Evolutionary conservation across 2,888 invertebrate genomes (phyloP), one percentile per base, ranked within the genome.

Genomic region (Apodemia mormo): DNA sequence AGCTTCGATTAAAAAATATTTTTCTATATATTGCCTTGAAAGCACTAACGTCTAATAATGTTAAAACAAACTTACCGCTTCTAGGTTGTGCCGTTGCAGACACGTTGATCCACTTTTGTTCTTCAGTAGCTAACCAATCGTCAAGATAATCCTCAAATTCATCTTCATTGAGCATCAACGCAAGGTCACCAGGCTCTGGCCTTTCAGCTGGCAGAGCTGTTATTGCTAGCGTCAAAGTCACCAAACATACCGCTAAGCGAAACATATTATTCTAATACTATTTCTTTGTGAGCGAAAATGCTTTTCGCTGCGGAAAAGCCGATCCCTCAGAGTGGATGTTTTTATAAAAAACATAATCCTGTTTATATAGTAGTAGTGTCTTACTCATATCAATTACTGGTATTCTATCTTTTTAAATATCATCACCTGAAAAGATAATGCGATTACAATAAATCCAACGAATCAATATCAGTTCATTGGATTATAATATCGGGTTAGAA

Each of bases 121-220:
- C 79, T 77, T 91, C 86, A 22, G 78, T 71, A 64, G 78, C 86
- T 10, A 93, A 82, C 90, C 90, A 93, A 7, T 76, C 74, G 67
- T 93, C 93, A 8, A 92, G 82, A 70, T 93, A 92, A 71, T 92
- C 92, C 74, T 94, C 93, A 71, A 92, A 93, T 10, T 90, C 88
- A 2, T 94, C 91, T 80, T 93, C 93, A 67, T 81, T 82, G 43
- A 92, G 82, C 52, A 86, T 74, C 66, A 87, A 76, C 2, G 88
- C 90, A 33, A 93, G 76, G 9, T 89, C 79, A 3, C 85, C 83
- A 1, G 92, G 93, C 69, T 89, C 87, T 2, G 88, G 86, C 67
- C 87, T 70, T 12, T 81, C 75, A 9, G 66, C 52, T 9, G 74
- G 75, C 54, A 81, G 65, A 6, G 85, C 82, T 68, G 78, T 76